These are phyloP conservation scores for Tipula lateralis DNA, from an alignment of 2,888 invertebrate species.

Conservation along the genomic window DNA sequence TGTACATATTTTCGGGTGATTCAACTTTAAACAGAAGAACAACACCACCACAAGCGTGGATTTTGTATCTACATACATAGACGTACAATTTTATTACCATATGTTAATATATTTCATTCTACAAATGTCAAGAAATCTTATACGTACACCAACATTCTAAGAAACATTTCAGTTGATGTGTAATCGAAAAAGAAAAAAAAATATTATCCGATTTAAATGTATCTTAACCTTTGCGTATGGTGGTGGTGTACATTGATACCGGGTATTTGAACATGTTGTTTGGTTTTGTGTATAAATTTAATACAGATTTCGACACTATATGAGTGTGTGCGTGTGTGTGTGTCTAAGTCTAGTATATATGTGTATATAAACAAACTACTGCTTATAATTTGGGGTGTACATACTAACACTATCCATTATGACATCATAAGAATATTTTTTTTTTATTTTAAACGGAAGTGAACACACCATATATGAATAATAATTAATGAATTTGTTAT, in stretches of 20 bases:
- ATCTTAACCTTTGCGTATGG: not conserved
- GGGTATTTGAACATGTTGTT: not conserved
- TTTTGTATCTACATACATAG: not conserved
- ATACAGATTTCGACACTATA: not conserved
- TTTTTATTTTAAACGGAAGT: not conserved
- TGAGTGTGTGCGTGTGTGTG: too few species aligned
- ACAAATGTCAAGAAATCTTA: not conserved
- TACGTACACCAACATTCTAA: not conserved
- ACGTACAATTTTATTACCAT: not conserved
- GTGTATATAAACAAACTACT: not conserved
- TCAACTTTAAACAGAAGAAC: not conserved
- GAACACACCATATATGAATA: slow-evolving; percentile 14
- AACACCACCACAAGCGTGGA: not conserved
- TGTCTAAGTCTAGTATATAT: too few species aligned
- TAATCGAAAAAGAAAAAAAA: not conserved
- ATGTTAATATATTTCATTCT: not conserved
- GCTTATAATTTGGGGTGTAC: not conserved
- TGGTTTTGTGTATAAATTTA: not conserved
- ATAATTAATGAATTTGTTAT: not conserved
- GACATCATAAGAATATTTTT: not conserved
- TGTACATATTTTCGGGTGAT: slow-evolving; percentile 7
- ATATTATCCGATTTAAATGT: not conserved
- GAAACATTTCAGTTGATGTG: not conserved
- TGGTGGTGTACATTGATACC: not conserved
- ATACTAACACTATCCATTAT: not conserved